Base-by-base conservation (phyloP, 2,888 invertebrate species). In the Apamea crenata region DNA sequence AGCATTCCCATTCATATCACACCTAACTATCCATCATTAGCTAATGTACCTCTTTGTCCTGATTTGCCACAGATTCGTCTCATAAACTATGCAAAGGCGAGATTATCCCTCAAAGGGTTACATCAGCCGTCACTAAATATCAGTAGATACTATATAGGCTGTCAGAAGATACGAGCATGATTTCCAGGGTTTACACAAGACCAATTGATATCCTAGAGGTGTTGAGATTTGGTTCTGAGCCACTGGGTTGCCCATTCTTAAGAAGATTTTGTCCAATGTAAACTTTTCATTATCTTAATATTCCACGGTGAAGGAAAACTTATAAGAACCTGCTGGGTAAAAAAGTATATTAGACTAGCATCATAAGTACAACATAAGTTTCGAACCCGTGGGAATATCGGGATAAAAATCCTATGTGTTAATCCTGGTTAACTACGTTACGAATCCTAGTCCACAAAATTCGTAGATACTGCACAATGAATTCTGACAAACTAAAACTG, bases 41-140 rank as follows among this genome's bases (percentile, higher is more conserved):
- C 36, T 76, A 82, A 82, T 82, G 47, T 76, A 16, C 56, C 36
- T 66, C 36, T 66, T 7, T 25, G 12, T 12, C 36, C 29, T 56
- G 5, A 61, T 78, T 83, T 66, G 14, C 47, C 65, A 50, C 44
- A 40, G 78, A 83, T 78, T 53, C 53, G 16, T 50, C 21, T 25
- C 47, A 83, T 40, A 25, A 68, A 78, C 47, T 80, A 80, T 81
- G 83, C 81, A 83, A 47, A 47, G 56, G 36, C 61, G 56, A 65
- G 32, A 63, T 77, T 36, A 81, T 56, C 56, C 18, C 78, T 56
- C 81, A 83, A 65, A 78, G 63, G 63, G 63, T 21, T 32, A 36
- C 29, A 59, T 32, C 36, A 69, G 16, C 82, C n/a, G 25, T 29
- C 68, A 47, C 53, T 67, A 69, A 63, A 77, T 29, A 77, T 53